Evolutionary conservation across 2,113 vertebrate species (phyloP), one percentile per base, ranked within the genome.

Genomic region (western clawed frog (Xenopus tropicalis)): DNA sequence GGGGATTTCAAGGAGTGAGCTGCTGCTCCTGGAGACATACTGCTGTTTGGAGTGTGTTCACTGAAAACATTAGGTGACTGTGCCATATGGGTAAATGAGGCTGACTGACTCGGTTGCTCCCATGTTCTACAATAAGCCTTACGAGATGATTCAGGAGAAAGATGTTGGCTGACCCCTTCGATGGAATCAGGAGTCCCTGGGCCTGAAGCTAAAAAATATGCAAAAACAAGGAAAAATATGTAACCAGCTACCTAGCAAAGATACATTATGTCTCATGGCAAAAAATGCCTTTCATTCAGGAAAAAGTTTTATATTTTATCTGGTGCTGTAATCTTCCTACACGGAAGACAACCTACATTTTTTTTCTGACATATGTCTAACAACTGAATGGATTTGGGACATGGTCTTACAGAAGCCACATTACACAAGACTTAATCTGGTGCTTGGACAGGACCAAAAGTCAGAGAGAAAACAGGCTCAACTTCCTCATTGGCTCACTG

Each of bases 101-200:
- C 75, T 21, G 91, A 90, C 14, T 91, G 88, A 85, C 90, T 72
- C 69, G 94, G 91, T 85, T 96, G 88, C 44, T 99, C 96, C 95
- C 97, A 98, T 0, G 96, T 95, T 80, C 95, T 93, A 77, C 95
- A 98, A 83, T 96, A 97, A 0, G 95, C 95, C 81, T 97, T 99
- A 7, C 93, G 89, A 19, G 91, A 94, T 3, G 96, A 97, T 80
- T 99, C 97, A 0, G 97, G 97, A 75, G 97, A 98, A 77, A 98
- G 89, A 61, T 97, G 96, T 72, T 98, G 96, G 79, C 86, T 91
- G 16, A 94, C 83, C 20, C 93, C 95, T 83, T 98, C 97, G 5
- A 93, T 88, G 0, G 97, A 98, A 82, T 99, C 97, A 0, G 97
- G 97, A 29, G 97, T 98, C 61, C 93, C 94, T 16, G 97, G 96